Percentiles rank a stretch among this genome's conserved stretches.
These are phyloP conservation scores for Muntiacus muntjak DNA, from an alignment of 2,113 vertebrate genomes.

Conservation along the genomic window DNA sequence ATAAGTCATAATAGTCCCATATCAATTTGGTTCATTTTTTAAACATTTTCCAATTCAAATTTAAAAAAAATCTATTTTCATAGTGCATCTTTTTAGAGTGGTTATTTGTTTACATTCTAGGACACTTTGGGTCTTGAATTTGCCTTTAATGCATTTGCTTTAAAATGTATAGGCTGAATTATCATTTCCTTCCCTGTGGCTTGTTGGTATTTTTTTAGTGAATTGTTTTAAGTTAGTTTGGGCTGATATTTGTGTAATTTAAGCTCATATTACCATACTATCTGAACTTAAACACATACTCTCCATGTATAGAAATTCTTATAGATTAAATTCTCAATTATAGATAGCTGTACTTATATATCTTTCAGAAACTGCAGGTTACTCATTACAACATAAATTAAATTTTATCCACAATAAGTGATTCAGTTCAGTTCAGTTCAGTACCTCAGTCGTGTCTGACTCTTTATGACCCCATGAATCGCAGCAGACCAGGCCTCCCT, in stretches of 20 bases:
- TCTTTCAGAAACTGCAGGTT: background rate
- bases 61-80: background rate
- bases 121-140: background rate
- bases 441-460: accelerated
- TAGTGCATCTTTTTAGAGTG: background rate
- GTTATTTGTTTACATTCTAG: background rate
- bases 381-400: background rate
- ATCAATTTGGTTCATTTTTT: background rate
- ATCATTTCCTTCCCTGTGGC: background rate
- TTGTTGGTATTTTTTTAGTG: background rate
- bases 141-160: background rate
- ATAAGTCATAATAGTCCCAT: background rate
- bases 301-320: background rate
- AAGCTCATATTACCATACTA: background rate
- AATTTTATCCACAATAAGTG: background rate
- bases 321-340: background rate
- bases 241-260: background rate
- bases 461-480: background rate
- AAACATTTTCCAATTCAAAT: background rate
- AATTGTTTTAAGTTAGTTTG: background rate
- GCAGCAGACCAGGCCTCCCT: background rate
- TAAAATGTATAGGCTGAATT: background rate
- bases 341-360: background rate
- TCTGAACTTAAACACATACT: background rate
- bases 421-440: background rate